phyloP scores from a whole-genome alignment of 2,888 invertebrate genomes.

The Agonopterix subpropinquella region DNA sequence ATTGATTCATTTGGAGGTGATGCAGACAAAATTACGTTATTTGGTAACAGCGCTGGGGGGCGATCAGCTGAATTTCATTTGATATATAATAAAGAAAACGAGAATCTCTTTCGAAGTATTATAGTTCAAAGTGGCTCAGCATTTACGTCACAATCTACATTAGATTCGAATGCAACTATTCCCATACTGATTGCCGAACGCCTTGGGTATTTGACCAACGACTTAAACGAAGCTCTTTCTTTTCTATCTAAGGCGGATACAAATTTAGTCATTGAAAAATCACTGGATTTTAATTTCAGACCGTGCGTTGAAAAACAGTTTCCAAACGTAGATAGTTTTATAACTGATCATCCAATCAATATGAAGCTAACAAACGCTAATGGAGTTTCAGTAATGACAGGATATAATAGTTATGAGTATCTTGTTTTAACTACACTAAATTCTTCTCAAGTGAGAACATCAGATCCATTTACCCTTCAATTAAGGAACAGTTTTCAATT shows the following conservation, averaged over 20 bases:
- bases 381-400: conserved; percentile 25
- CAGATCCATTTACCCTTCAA: neutral
- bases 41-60: conserved; percentile 17
- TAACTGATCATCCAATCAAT: conserved; percentile 20
- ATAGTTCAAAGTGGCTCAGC: conserved; percentile 42
- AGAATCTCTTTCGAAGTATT: conserved; percentile 35
- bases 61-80: conserved; percentile 25
- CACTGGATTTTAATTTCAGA: neutral
- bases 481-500: conserved; percentile 2
- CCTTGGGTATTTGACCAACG: conserved; percentile 16
- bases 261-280: conserved; percentile 21
- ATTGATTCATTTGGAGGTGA: conserved; percentile 19
- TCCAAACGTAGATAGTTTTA: conserved; percentile 24
- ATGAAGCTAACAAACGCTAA: conserved; percentile 17
- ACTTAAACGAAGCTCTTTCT: conserved; percentile 17
- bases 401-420: conserved; percentile 24
- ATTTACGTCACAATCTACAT: conserved; percentile 15
- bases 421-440: neutral
- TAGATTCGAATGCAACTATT: conserved; percentile 10
- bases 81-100: conserved; percentile 20
- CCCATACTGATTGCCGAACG: conserved; percentile 17
- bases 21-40: conserved; percentile 13
- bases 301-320: conserved; percentile 30
- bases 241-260: conserved; percentile 20
- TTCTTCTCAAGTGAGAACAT: too few species aligned